Base-by-base conservation (phyloP, 2,888 invertebrate genomes). In the Agrotis puta region DNA sequence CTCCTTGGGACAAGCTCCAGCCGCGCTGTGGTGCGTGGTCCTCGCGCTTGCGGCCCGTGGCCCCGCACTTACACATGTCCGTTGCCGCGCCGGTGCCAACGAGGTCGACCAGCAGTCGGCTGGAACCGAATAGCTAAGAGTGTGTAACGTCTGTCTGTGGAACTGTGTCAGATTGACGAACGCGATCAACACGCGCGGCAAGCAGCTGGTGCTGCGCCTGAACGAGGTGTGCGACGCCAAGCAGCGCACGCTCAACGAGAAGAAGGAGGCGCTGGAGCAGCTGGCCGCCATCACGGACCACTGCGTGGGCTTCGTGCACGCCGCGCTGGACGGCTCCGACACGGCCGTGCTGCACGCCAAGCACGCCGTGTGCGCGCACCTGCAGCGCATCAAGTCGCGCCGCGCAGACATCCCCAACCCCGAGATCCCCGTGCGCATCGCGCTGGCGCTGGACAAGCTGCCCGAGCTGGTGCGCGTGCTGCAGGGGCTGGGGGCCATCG, bases 371-470 rank as follows among this genome's bases (percentile, higher is more conserved):
- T 82, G 86, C 83, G 85, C 87, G 82, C 98, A 98, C 94, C 96
- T 98, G 86, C 98, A 98, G 93, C 97, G 98, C 90, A 97, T 98
- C 88, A 98, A 98, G 94, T 97, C 97, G 87, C 97, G 98, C 78
- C 97, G 98, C 86, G 98, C 98, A 3, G 98, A 98, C 94, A 98
- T 98, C 90, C 98, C 98, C 81, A 98, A 98, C 96, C 98, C 98
- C 22, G 98, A 98, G 95, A 98, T 98, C 85, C 98, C 98, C 48
- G 98, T 98, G 81, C 97, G 98, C 88, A 98, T 98, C 92, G 97
- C 97, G 91, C 96, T 98, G 73, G 97, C 97, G 85, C 95, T 98
- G 79, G 98, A 98, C 92, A 98, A 98, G 95, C 97, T 98, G 87
- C 97, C 98, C 63, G 98, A 98, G 90, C 96, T 98, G 69, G 96